Percentiles rank a stretch among this genome's conserved stretches.
Evolutionary conservation across 1,140 invertebrate species (phyloP).

Genomic region (Lasioglossum baleicum): DNA sequence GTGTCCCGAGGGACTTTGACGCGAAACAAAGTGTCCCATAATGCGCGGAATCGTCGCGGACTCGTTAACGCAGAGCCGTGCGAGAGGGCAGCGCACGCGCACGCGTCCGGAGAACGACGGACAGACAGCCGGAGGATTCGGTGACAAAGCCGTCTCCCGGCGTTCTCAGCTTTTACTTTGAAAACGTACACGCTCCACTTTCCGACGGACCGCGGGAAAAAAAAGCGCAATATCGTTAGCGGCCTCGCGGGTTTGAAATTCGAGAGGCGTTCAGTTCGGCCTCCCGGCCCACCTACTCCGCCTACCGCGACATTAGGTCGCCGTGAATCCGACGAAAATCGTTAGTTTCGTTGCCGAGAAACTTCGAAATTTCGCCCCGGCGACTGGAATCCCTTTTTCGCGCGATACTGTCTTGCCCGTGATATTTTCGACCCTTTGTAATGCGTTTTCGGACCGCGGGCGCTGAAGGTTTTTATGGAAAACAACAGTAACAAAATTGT

Average conservation of each 20-base stretch:
- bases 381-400: background rate
- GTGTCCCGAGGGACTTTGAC: background rate
- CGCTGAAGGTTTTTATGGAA: too few relatives aligned
- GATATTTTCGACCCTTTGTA: background rate
- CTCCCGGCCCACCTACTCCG: background rate
- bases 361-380: background rate
- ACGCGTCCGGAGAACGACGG: too few relatives aligned
- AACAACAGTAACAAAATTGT: too few relatives aligned
- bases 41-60: background rate
- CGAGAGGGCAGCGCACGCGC: background rate
- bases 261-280: background rate
- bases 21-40: background rate
- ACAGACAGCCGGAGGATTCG: background rate
- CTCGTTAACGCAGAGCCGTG: background rate
- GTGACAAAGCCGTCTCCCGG: background rate
- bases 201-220: constrained; percentile 3
- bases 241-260: background rate
- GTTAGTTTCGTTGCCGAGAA: background rate
- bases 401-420: background rate
- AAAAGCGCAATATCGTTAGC: constrained; percentile 5
- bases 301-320: background rate
- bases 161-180: constrained; percentile 2
- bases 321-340: background rate
- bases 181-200: constrained; percentile 5
- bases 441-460: background rate